A percentile compares a stretch with the other conserved stretches of the same genome.
Conservation (phyloP, 2,113 vertebrate species). For the Myrmecophaga tridactyla region DNA sequence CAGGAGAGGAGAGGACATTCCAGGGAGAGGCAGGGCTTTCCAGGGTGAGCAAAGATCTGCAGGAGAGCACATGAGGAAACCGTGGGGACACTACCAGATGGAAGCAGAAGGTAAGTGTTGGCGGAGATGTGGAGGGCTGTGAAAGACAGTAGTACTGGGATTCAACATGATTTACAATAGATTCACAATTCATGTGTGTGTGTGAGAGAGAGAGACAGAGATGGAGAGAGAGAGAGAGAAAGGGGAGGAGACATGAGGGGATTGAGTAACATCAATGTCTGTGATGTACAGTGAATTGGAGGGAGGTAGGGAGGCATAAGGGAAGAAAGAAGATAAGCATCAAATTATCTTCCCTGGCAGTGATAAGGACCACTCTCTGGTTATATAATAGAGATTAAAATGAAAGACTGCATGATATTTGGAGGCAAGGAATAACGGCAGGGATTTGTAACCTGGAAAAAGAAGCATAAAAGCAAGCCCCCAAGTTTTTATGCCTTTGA, state of each 20-base stretch:
- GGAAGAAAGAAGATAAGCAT: background rate
- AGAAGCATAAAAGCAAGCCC: background rate
- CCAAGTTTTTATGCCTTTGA: rapidly evolving
- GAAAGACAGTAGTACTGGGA: background rate
- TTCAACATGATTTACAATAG: background rate
- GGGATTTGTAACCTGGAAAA: background rate
- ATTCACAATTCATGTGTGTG: background rate
- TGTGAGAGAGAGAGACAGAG: rapidly evolving
- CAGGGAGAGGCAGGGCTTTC: background rate
- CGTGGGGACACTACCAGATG: background rate
- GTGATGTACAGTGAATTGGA: background rate
- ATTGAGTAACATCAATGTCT: background rate
- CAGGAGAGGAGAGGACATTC: no score
- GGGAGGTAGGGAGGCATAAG: background rate
- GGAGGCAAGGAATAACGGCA: background rate
- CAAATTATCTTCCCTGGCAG: background rate
- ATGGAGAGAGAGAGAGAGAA: rapidly evolving
- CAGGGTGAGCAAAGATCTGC: background rate
- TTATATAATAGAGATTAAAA: background rate
- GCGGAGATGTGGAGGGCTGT: background rate
- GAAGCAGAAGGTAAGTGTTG: background rate
- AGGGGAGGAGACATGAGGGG: rapidly evolving
- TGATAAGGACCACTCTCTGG: background rate
- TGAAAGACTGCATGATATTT: background rate
- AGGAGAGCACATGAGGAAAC: background rate